Evolutionary conservation across 2,113 vertebrate genomes (phyloP).

Genomic region (Felis chaus): DNA sequence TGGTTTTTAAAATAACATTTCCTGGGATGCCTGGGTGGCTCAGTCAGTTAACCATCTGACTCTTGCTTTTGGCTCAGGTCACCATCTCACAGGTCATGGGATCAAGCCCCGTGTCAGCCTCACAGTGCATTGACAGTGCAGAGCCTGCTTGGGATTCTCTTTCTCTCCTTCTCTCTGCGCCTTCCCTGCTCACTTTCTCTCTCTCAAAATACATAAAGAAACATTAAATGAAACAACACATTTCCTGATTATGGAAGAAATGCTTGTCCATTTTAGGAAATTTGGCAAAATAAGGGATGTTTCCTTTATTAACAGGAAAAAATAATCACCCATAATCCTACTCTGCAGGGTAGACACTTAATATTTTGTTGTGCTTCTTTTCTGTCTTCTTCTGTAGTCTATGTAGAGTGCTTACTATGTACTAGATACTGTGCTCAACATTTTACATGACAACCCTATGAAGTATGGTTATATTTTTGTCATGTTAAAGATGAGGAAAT

Average conservation of each 20-base stretch:
- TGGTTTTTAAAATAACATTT: neutral
- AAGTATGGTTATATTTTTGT: neutral
- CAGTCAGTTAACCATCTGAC: no score
- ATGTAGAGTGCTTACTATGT: neutral
- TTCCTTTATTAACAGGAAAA: neutral
- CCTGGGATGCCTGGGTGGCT: no score
- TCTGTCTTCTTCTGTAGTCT: neutral
- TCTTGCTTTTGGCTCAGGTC: no score
- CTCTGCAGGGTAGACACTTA: neutral
- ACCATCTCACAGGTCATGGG: no score
- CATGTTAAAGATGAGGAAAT: neutral
- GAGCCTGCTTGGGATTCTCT: no score
- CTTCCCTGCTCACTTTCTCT: no score
- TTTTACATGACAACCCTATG: neutral
- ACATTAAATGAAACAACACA: neutral
- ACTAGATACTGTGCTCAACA: neutral
- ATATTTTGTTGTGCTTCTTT: constrained; percentile 12
- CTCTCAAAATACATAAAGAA: no score
- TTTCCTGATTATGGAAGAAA: constrained; percentile 2
- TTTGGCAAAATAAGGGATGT: constrained; percentile 1
- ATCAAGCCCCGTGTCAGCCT: no score
- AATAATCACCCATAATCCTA: neutral
- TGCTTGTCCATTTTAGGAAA: neutral
- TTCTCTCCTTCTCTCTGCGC: no score
- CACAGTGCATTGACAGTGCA: no score